phyloP scores from a whole-genome alignment of 2,113 vertebrate genomes.

The Calidris pygmaea region DNA sequence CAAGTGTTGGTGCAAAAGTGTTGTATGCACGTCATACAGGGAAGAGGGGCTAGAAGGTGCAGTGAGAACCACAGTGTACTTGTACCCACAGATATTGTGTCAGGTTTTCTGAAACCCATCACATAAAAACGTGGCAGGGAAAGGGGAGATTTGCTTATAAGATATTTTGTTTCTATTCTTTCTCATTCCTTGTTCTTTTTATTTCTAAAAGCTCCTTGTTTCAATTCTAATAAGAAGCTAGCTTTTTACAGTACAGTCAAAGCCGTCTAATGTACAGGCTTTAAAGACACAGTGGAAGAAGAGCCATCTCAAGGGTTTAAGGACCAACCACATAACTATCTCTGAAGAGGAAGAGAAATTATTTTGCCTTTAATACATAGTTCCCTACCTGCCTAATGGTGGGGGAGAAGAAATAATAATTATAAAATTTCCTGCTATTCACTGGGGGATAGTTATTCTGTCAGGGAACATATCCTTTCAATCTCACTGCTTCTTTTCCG shows the following conservation, averaged over 20 bases:
- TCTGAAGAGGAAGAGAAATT: neutral
- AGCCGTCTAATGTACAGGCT: neutral
- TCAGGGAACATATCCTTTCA: neutral
- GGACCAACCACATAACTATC: neutral
- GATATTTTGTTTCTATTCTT: neutral
- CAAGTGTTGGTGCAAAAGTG: neutral
- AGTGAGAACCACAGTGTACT: neutral
- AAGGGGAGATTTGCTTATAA: neutral
- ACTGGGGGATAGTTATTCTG: neutral
- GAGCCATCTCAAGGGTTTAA: neutral
- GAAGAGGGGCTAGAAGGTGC: neutral
- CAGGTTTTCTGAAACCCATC: neutral
- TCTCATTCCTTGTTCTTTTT: fast-evolving
- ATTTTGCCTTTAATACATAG: neutral
- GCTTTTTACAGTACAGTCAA: neutral
- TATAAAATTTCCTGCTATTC: neutral
- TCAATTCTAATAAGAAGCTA: neutral
- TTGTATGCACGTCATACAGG: neutral
- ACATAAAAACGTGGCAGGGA: neutral
- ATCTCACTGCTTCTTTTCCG: neutral
- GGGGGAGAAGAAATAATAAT: neutral
- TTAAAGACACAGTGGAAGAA: neutral
- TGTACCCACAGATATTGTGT: neutral
- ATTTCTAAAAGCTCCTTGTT: neutral
- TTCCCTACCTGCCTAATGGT: neutral